These are phyloP conservation scores for Drosophila kanekoi DNA, from an alignment of 2,888 invertebrate genomes.

Conservation along the genomic window DNA sequence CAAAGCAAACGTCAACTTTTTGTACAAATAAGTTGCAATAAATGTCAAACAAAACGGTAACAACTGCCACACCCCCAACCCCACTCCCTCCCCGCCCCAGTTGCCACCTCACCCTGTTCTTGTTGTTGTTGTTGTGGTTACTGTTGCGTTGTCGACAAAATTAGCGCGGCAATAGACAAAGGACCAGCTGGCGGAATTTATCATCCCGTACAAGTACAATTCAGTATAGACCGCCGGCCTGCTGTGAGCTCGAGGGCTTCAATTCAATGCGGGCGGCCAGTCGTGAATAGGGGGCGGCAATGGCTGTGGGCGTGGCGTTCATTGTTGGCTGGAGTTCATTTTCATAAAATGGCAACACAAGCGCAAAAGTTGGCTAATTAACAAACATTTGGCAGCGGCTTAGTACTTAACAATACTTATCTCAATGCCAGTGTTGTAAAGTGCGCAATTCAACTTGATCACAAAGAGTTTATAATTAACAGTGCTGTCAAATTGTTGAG, in stretches of 20 bases:
- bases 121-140: constrained; percentile 23
- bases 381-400: constrained; percentile 15
- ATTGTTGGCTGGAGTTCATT: constrained; percentile 14
- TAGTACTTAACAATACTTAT: constrained; percentile 16
- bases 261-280: constrained; percentile 4
- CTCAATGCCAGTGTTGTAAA: neutral
- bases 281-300: neutral
- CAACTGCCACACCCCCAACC: constrained; percentile 21
- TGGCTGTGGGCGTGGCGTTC: neutral
- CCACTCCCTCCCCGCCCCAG: neutral
- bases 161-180: constrained; percentile 46
- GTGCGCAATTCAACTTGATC: constrained; percentile 1
- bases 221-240: constrained; percentile 5
- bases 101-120: neutral
- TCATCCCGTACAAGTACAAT: constrained; percentile 39
- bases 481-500: neutral
- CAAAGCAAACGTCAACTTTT: constrained; percentile 47
- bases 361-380: constrained; percentile 68
- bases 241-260: constrained; percentile 5
- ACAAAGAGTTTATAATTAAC: neutral
- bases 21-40: constrained; percentile 67
- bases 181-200: constrained; percentile 33
- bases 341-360: constrained; percentile 21
- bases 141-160: constrained; percentile 51
- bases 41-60: constrained; percentile 64